Evolutionary conservation across 2,888 invertebrate species (phyloP).

Genomic region (Phorcus lineatus): DNA sequence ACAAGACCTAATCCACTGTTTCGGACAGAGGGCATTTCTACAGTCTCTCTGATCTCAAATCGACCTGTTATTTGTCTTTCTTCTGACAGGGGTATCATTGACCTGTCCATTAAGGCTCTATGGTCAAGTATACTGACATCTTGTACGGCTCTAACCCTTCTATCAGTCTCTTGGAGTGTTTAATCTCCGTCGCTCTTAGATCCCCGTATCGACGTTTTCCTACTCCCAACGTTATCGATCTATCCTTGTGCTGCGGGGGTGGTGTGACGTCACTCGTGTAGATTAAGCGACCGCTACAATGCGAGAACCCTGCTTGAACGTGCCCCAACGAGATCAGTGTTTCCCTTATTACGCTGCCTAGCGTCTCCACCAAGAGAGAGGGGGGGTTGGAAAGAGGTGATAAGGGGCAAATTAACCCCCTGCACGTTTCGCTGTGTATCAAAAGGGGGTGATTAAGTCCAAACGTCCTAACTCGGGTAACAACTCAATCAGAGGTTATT

Average conservation of each 20-base stretch:
- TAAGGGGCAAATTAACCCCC: conserved; percentile 7
- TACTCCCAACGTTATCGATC: not conserved
- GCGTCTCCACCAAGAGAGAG: not conserved
- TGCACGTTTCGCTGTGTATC: conserved; percentile 11
- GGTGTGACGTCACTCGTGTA: not conserved
- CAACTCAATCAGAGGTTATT: not conserved
- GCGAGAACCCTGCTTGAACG: not conserved
- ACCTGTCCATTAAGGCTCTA: no score
- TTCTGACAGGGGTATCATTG: no score
- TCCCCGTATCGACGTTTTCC: not conserved
- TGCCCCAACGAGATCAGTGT: not conserved
- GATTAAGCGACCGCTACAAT: not conserved
- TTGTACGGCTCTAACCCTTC: not conserved
- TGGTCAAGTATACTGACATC: no score
- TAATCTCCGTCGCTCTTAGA: not conserved
- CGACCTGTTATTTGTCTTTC: no score
- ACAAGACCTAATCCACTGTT: no score
- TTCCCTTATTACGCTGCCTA: not conserved
- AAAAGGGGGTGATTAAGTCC: conserved; percentile 11
- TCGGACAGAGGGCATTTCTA: no score
- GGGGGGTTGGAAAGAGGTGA: not conserved
- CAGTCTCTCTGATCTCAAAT: no score
- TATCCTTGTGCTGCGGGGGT: not conserved
- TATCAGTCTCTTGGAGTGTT: not conserved
- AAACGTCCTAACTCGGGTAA: not conserved